Percentiles rank a stretch among this genome's conserved stretches.
Evolutionary conservation across 2,888 invertebrate genomes (phyloP).

Genomic region (Limnephilus lunatus): DNA sequence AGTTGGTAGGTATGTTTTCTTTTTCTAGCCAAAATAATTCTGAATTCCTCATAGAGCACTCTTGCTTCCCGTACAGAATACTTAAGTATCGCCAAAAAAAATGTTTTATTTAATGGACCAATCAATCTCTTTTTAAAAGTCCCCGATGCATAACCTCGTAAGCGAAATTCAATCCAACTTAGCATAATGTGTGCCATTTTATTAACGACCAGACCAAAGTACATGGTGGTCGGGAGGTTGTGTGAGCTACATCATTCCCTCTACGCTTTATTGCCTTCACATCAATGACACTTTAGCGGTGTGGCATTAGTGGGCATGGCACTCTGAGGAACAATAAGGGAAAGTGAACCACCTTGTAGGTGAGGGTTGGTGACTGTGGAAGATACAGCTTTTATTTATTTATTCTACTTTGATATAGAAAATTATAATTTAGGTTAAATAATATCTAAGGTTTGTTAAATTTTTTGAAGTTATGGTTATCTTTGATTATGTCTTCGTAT

Average conservation of each 20-base stretch:
- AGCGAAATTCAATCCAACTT: background rate
- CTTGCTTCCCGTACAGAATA: background rate
- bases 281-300: conserved; percentile 2
- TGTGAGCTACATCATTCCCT: background rate
- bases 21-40: background rate
- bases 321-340: conserved; percentile 2
- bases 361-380: background rate
- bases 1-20: too few species aligned
- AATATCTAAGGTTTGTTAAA: too few species aligned
- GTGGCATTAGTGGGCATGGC: background rate
- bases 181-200: conserved; percentile 2
- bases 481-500: too few species aligned
- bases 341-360: conserved; percentile 2
- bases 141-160: conserved; percentile 2
- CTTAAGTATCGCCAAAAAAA: background rate
- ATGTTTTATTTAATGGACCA: background rate
- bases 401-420: too few species aligned
- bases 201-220: background rate
- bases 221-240: background rate
- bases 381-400: background rate
- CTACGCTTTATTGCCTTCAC: background rate
- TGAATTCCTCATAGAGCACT: background rate
- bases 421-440: too few species aligned
- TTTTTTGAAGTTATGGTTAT: too few species aligned
- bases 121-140: background rate